These are phyloP conservation scores for Theonella swinhoei DNA, from an alignment of 37 sponge, comb jelly and placozoan species.

Conservation along the genomic window DNA sequence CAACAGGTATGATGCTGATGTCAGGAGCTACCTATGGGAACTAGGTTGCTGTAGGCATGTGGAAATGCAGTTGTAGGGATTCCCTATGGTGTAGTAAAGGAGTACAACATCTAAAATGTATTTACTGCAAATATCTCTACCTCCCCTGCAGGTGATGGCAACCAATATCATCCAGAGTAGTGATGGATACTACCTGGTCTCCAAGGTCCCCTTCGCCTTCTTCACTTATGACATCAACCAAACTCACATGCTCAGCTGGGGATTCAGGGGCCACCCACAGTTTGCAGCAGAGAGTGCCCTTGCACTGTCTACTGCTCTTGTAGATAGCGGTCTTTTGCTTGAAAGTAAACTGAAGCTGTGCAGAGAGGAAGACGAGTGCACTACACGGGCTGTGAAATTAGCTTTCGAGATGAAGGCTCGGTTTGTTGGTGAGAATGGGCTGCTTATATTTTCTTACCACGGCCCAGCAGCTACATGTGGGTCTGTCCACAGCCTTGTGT, in stretches of 20 bases:
- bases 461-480: background rate
- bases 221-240: background rate
- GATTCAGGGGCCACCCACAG: background rate
- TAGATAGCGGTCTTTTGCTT: background rate
- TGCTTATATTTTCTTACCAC: slow-evolving; percentile 48
- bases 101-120: too few species aligned
- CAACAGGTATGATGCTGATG: too few species aligned
- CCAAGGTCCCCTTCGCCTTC: background rate
- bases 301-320: background rate
- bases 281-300: background rate
- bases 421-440: slow-evolving; percentile 48
- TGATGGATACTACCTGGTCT: background rate
- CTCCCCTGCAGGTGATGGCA: too few species aligned
- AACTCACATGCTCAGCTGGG: background rate
- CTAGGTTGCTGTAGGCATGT: too few species aligned
- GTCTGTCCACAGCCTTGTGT: too few species aligned
- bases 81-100: too few species aligned
- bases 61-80: too few species aligned
- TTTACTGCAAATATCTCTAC: too few species aligned
- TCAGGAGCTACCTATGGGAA: too few species aligned
- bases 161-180: background rate
- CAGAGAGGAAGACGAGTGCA: slow-evolving; percentile 16
- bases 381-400: slow-evolving; percentile 35
- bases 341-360: background rate
- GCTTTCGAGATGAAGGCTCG: slow-evolving; percentile 48